Base-by-base conservation (phyloP, 92 coral and sea anemone species). In the Epizoanthus stellaris region DNA sequence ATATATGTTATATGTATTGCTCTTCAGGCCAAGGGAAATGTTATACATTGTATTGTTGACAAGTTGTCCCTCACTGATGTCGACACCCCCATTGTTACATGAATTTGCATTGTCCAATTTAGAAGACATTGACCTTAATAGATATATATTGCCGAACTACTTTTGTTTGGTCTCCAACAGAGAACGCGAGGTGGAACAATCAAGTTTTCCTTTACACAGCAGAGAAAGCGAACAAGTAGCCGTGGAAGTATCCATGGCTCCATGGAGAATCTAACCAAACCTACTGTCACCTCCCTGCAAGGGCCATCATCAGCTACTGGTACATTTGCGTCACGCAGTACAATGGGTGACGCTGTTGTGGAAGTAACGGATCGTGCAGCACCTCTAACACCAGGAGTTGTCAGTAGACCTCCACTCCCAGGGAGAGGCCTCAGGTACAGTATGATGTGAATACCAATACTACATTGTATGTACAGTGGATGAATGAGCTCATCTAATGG, bases 381-480 rank as follows among this genome's bases (percentile, higher is more conserved):
- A 64, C 84, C 81, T 36, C 82, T 91, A 16, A 79, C 77, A 10
- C 93, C 93, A n/a, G 98, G 98, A 70, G 85, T 94, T 64, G 76
- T 88, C 74, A 81, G 89, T 36, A 84, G 94, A 39, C 98, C 98
- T 38, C 98, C 98, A n/a, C 89, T 90, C 14, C 98, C 98, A 25
- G 91, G 93, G 65, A 85, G 81, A 76, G 60, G 39, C 17, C 56
- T 70, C 1, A 77, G 82, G 82, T 76, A 34, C 54, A 15, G 10
- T 76, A 10, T 34, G 8, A 43, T 43, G 2, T 43, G 49, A 43
- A 43, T 6, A 43, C 6, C 3, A 43, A 43, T 43, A 43, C 49
- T 30, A 30, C 34, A 30, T 30, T 30, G 34, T 30, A 43, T 43
- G 49, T 43, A 43, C 49, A 4, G 49, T 43, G 34, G 34, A 30